Evolutionary conservation across 92 coral and sea anemone species (phyloP).

Genomic region (Diadumene lineata): DNA sequence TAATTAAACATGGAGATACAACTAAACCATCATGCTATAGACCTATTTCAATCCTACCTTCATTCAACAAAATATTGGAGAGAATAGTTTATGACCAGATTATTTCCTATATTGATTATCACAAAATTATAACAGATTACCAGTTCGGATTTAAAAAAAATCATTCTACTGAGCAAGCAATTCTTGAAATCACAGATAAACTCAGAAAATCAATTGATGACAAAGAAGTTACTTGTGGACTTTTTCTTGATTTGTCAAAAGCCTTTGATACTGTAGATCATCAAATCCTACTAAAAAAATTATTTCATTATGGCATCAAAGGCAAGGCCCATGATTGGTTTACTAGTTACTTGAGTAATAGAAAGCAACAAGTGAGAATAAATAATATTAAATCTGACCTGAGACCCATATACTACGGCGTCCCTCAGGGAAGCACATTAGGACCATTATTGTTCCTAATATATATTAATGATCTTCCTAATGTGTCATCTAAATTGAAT

Average conservation of each 20-base stretch:
- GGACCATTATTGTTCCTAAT: constrained; percentile 59
- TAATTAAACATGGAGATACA: constrained; percentile 40
- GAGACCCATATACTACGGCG: constrained; percentile 36
- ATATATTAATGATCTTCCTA: constrained; percentile 47
- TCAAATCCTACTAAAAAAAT: no score
- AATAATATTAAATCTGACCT: constrained; percentile 17
- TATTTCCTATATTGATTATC: constrained; percentile 15
- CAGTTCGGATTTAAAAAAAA: constrained; percentile 62
- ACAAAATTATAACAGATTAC: constrained; percentile 33
- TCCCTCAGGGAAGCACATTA: constrained; percentile 53
- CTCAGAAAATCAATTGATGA: constrained; percentile 52
- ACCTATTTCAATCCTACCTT: constrained; percentile 51
- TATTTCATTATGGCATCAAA: constrained; percentile 59
- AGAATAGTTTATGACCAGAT: constrained; percentile 49
- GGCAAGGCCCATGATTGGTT: constrained; percentile 55
- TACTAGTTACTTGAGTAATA: constrained; percentile 27
- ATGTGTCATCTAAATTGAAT: constrained; percentile 12
- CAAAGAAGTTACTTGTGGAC: constrained; percentile 47
- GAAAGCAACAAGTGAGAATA: constrained; percentile 26
- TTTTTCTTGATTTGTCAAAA: constrained; percentile 57
- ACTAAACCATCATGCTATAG: constrained; percentile 56
- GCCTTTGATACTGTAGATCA: constrained; percentile 66
- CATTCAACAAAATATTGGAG: constrained; percentile 45
- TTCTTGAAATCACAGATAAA: constrained; percentile 43
- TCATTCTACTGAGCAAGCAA: constrained; percentile 47